Conservation (phyloP, 2,888 invertebrate species). For the Protonemura montana region DNA sequence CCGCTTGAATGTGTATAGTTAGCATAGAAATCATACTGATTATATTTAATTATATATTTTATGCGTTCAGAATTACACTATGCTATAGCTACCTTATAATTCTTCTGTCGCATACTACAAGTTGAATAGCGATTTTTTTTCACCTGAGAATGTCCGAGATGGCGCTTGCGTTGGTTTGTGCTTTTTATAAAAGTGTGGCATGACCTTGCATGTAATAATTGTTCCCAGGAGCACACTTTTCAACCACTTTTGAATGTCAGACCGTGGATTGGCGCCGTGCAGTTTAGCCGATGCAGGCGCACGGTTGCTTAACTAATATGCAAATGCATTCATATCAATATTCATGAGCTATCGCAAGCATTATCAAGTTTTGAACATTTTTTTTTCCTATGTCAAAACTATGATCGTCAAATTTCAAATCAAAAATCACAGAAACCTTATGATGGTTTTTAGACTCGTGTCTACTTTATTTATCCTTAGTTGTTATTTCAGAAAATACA, state of each 20-base stretch:
- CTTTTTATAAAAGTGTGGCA: neutral
- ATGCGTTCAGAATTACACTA: slow-evolving; percentile 9
- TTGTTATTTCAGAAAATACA: too few species aligned
- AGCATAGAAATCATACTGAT: slow-evolving; percentile 39
- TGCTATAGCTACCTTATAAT: slow-evolving; percentile 26
- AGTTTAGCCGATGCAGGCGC: neutral
- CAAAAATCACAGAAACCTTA: too few species aligned
- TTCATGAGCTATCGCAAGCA: neutral
- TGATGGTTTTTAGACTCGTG: too few species aligned
- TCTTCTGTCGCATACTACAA: neutral
- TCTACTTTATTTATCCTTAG: too few species aligned
- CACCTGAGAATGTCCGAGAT: neutral
- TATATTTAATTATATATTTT: slow-evolving; percentile 34
- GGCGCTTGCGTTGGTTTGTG: neutral
- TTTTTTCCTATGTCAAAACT: too few species aligned
- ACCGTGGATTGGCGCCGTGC: neutral
- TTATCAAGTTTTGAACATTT: too few species aligned
- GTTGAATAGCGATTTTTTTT: slow-evolving; percentile 16
- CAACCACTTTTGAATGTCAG: neutral
- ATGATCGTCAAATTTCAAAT: too few species aligned
- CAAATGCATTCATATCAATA: neutral
- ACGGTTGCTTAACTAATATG: neutral
- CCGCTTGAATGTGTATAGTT: slow-evolving; percentile 15
- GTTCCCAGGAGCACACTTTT: neutral
- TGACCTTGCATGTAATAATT: slow-evolving; percentile 19